These are phyloP conservation scores for Rattus norvegicus DNA, from an alignment of 2,113 vertebrate species.

Conservation along the genomic window DNA sequence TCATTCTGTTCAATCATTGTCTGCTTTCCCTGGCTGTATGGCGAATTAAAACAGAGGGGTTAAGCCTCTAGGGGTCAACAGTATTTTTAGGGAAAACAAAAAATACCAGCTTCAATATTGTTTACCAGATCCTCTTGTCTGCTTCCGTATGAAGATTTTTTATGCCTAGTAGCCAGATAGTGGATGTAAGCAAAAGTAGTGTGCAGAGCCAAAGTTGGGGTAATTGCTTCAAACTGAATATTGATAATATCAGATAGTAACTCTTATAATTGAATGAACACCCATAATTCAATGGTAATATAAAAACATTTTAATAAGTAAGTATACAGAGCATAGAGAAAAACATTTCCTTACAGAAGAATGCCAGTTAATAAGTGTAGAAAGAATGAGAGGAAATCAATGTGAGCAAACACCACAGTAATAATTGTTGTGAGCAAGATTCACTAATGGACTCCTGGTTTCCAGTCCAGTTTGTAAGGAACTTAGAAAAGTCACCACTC, in stretches of 20 bases:
- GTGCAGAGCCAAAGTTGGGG: not conserved
- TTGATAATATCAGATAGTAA: not conserved
- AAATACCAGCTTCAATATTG: not conserved
- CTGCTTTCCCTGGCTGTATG: not conserved
- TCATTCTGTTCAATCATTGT: not conserved
- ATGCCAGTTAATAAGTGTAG: slow-evolving; percentile 8
- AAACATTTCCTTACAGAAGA: slow-evolving; percentile 21
- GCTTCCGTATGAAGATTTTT: not conserved
- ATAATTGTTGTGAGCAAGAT: slow-evolving; percentile 5
- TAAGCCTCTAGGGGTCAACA: slow-evolving; percentile 3
- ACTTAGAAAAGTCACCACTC: not conserved
- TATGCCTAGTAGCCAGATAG: not conserved
- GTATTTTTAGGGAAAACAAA: not conserved
- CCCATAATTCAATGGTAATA: not conserved
- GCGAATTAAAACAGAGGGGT: not conserved
- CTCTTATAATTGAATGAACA: slow-evolving; percentile 22
- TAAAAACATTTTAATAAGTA: slow-evolving; percentile 49
- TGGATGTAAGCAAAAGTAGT: not conserved
- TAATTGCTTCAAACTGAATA: slow-evolving; percentile 27
- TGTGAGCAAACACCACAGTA: not conserved
- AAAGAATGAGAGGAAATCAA: slow-evolving; percentile 45
- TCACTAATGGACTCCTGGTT: not conserved
- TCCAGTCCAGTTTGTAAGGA: not conserved
- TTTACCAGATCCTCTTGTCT: not conserved
- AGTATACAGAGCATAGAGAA: not conserved